Base-by-base conservation (phyloP, 2,888 invertebrate species). In the Idaea aversata region DNA sequence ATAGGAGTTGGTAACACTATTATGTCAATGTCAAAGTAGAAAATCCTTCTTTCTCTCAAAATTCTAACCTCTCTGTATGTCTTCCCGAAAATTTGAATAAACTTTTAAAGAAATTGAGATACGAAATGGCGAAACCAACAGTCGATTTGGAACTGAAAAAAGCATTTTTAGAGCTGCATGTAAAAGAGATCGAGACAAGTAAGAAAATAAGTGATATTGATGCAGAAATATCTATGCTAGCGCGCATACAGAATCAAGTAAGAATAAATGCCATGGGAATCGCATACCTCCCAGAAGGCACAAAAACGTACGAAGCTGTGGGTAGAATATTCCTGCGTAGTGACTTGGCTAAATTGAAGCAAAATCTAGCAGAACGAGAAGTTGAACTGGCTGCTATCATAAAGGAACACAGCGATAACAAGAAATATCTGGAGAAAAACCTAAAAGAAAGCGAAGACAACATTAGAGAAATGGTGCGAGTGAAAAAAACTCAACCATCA, bases 301-400 rank as follows among this genome's bases (percentile, higher is more conserved):
- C 96, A 0, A 95, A 94, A 77, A 96, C 96, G 0, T 98, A 96
- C 80, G 96, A 97, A 88, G 95, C 96, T 35, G 95, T 98, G 3
- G 98, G 98, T 6, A 84, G 98, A 84, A 97, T 97, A 96, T 98
- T 98, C 83, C 88, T 97, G 16, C 88, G 96, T 36, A 95, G 96
- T 63, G 95, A 96, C 67, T 91, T 95, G 61, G 88, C 93, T 2
- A 94, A 94, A 69, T 94, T 97, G 3, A 95, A 95, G 77, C 88
- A 87, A 35, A 95, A 95, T 76, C 88, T 97, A 57, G 93, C 94
- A 68, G 94, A 93, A 78, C 94, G 93, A 77, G 95, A 93, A 81
- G 88, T 85, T 34, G 80, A 83, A 57, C 88, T 95, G 76, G 88
- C 95, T 77, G 88, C 96, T 82, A 95, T 96, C 82, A 95, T 96